Evolutionary conservation across 2,113 vertebrate genomes (phyloP).

Genomic region (Cynopterus brachyotis): DNA sequence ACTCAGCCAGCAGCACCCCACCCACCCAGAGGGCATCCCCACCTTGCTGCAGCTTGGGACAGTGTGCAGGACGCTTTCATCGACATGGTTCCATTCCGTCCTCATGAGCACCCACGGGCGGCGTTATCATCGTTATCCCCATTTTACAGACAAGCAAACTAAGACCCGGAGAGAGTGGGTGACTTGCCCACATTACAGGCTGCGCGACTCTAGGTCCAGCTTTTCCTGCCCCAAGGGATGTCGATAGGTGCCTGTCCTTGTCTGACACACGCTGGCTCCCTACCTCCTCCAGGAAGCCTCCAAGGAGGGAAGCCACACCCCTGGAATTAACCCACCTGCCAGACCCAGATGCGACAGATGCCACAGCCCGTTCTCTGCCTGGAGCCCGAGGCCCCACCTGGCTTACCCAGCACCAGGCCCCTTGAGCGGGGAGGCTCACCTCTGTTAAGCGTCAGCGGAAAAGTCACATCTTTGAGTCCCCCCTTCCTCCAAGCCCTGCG

Average conservation of each 20-base stretch:
- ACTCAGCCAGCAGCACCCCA: background rate
- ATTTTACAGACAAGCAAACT: background rate
- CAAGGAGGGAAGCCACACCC: background rate
- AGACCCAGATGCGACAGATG: background rate
- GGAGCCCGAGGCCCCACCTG: too few relatives aligned
- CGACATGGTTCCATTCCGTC: too few relatives aligned
- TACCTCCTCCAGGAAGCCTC: background rate
- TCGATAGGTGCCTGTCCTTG: background rate
- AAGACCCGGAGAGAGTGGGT: background rate
- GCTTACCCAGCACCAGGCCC: background rate
- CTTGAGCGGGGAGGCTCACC: background rate
- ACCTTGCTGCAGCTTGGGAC: fast-evolving
- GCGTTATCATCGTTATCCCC: background rate
- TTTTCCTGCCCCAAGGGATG: background rate
- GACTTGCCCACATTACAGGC: background rate
- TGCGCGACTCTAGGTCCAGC: background rate
- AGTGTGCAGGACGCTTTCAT: background rate
- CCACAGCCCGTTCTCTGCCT: background rate
- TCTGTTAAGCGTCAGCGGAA: background rate
- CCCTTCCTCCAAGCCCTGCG: background rate
- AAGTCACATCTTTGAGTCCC: background rate
- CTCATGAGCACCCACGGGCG: background rate
- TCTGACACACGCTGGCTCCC: fast-evolving
- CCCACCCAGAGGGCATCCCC: too few relatives aligned
- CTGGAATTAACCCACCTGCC: background rate